These are phyloP conservation scores for Cephus rjabovi DNA, from an alignment of 2,888 invertebrate species.

Conservation along the genomic window DNA sequence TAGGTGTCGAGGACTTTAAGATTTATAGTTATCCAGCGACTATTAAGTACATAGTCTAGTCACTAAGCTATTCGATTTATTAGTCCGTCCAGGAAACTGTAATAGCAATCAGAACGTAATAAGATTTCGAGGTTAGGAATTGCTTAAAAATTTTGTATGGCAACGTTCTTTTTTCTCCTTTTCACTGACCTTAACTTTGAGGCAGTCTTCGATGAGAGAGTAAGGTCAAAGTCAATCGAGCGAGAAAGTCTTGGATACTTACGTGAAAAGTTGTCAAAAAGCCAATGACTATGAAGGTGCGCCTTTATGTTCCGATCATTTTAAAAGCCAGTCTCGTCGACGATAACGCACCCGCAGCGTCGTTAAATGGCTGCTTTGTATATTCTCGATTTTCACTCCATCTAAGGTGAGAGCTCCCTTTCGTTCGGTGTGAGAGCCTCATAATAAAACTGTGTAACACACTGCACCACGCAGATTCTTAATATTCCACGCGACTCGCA, in stretches of 20 bases:
- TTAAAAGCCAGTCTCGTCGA: neutral
- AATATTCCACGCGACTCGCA: slow-evolving; percentile 38
- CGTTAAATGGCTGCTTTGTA: neutral
- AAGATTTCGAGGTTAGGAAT: neutral
- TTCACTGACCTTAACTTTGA: neutral
- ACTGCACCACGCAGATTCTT: slow-evolving; percentile 18
- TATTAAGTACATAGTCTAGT: neutral
- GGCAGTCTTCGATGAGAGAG: neutral
- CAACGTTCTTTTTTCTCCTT: neutral
- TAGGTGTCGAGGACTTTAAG: neutral
- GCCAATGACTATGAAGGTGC: neutral
- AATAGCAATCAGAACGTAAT: neutral
- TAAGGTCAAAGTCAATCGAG: neutral
- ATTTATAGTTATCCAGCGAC: neutral
- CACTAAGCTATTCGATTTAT: neutral
- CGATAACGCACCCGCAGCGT: neutral
- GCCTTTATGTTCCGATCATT: neutral
- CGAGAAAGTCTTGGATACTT: neutral
- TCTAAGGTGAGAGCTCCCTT: neutral
- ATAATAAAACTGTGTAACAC: neutral
- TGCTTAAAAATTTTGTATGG: neutral
- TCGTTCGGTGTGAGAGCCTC: neutral
- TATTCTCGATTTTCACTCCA: neutral
- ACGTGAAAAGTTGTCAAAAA: neutral
- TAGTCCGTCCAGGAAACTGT: neutral